Evolutionary conservation across 2,113 vertebrate genomes (phyloP).

Genomic region (Mormoops blainvillei): DNA sequence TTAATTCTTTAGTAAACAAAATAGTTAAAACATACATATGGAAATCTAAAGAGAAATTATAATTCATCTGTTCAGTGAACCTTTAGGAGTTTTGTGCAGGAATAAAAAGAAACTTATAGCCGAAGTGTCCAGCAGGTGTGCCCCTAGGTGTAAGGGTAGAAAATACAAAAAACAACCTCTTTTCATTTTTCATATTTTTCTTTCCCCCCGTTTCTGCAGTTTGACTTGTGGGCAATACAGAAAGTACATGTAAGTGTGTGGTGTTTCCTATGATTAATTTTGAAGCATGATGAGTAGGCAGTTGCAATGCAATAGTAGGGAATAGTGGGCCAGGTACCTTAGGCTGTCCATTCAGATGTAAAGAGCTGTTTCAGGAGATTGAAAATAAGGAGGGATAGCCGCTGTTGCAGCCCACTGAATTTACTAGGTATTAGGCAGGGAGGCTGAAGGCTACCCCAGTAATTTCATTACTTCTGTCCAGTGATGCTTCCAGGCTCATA

Average conservation of each 20-base stretch:
- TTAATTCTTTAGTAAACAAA: constrained; percentile 17
- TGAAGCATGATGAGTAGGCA: not conserved
- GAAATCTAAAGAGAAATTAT: constrained; percentile 1
- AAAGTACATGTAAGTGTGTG: not conserved
- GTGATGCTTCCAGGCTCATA: not conserved
- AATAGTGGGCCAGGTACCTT: not conserved
- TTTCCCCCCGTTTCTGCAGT: not conserved
- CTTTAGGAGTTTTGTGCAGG: not conserved
- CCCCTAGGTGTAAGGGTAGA: not conserved
- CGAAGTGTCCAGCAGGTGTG: not conserved
- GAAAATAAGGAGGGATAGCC: not conserved
- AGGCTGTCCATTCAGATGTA: not conserved
- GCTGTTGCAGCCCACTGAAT: not conserved
- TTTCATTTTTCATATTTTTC: not conserved
- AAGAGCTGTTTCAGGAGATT: not conserved
- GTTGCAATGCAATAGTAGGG: not conserved
- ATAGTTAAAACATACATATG: not conserved
- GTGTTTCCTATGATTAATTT: not conserved
- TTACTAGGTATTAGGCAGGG: not conserved
- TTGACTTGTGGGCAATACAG: not conserved
- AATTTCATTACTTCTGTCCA: not conserved
- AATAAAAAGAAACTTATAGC: not conserved
- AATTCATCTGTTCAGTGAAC: not conserved
- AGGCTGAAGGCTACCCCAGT: not conserved
- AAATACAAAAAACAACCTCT: not conserved